A percentile compares a stretch with the other conserved stretches of the same genome.
Conservation (phyloP, 2,888 invertebrate genomes). For the Lingula anatina region DNA sequence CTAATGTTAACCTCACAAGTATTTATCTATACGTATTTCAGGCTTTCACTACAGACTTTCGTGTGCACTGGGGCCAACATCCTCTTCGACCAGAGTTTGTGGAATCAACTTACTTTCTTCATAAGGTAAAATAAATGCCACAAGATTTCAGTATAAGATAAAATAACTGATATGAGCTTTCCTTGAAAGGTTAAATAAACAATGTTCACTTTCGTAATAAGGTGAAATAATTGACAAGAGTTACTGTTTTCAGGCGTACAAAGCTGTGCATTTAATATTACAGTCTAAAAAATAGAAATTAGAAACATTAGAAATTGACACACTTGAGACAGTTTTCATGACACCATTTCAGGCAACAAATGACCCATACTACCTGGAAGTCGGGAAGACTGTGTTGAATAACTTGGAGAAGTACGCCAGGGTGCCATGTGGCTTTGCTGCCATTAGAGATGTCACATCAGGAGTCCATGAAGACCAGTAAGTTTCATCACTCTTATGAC, state of each 20-base stretch:
- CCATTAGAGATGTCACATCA: constrained; percentile 91
- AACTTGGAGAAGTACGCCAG: constrained; percentile 84
- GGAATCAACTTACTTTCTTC: constrained; percentile 95
- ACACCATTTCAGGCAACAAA: constrained; percentile 88
- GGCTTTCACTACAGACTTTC: constrained; percentile 96
- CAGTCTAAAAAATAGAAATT: too few species aligned
- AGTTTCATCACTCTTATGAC: constrained; percentile 17
- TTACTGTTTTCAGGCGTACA: too few species aligned
- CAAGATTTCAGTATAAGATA: too few species aligned
- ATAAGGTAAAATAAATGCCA: constrained; percentile 62
- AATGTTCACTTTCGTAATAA: too few species aligned
- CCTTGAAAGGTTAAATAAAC: too few species aligned
- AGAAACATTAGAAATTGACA: too few species aligned
- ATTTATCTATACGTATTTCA: constrained; percentile 15
- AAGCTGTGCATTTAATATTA: too few species aligned
- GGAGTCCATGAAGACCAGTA: constrained; percentile 78
- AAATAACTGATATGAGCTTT: too few species aligned
- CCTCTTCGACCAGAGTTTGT: constrained; percentile 94
- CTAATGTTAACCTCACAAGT: not conserved
- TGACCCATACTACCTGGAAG: constrained; percentile 91
- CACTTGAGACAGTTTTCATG: too few species aligned
- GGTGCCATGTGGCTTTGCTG: constrained; percentile 95
- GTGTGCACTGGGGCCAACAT: constrained; percentile 98
- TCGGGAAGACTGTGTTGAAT: constrained; percentile 81
- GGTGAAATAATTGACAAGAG: too few species aligned